These are phyloP conservation scores for Rhizomys pruinosus DNA, from an alignment of 2,113 vertebrate genomes.

Conservation along the genomic window DNA sequence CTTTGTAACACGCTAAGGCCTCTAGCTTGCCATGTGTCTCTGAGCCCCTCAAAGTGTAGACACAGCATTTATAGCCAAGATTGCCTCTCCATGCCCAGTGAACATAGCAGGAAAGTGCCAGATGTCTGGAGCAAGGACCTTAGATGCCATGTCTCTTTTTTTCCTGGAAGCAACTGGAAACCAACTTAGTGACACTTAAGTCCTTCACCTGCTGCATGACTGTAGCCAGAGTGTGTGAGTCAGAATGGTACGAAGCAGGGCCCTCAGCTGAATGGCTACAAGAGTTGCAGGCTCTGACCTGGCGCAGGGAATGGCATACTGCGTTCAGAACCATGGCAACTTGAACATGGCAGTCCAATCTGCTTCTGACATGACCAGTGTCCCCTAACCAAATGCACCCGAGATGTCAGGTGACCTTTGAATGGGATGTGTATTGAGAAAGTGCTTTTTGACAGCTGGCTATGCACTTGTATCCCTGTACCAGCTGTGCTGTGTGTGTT, in stretches of 20 bases:
- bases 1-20: neutral
- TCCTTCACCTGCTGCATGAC: conserved; percentile 76
- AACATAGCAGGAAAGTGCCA: conserved; percentile 17
- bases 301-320: conserved; percentile 32
- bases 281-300: conserved; percentile 42
- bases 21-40: neutral
- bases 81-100: neutral
- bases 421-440: conserved; percentile 65
- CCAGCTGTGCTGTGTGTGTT: neutral
- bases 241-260: conserved; percentile 57
- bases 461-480: neutral
- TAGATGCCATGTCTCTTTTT: conserved; percentile 58
- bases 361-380: conserved; percentile 64
- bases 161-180: conserved; percentile 82
- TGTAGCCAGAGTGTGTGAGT: conserved; percentile 68
- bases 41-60: neutral
- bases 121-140: conserved; percentile 45
- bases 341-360: conserved; percentile 58
- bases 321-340: conserved; percentile 72
- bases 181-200: conserved; percentile 78
- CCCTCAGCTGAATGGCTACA: conserved; percentile 40
- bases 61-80: neutral
- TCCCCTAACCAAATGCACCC: conserved; percentile 63
- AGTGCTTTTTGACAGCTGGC: conserved; percentile 18
- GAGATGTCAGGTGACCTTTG: conserved; percentile 6